Evolutionary conservation across 2,888 invertebrate genomes (phyloP).

Genomic region (Drosophila tripunctata): DNA sequence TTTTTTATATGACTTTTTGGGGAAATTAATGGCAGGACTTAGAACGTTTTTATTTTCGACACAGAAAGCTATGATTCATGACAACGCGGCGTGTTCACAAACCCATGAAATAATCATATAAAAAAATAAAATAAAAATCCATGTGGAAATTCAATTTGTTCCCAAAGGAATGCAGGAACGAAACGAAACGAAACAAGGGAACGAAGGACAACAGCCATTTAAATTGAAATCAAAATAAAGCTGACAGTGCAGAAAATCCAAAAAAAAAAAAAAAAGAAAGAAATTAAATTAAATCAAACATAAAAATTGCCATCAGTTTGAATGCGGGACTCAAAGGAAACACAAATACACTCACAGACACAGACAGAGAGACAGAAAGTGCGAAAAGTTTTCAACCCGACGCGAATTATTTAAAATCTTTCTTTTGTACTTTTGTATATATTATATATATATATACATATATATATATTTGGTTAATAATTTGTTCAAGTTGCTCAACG

Average conservation of each 20-base stretch:
- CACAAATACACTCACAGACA: slow-evolving; percentile 5
- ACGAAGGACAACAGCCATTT: slow-evolving; percentile 3
- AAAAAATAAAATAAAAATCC: slow-evolving; percentile 4
- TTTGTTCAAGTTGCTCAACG: slow-evolving; percentile 7
- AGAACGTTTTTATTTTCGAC: slow-evolving; percentile 5
- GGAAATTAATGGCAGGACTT: slow-evolving; percentile 56
- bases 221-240: slow-evolving; percentile 59
- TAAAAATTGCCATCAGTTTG: slow-evolving; percentile 33
- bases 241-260: slow-evolving; percentile 30
- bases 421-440: slow-evolving; percentile 15
- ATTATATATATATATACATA: too few species aligned
- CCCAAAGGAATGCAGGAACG: slow-evolving; percentile 19
- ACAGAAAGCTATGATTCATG: slow-evolving; percentile 17
- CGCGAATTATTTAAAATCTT: slow-evolving; percentile 3
- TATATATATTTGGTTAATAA: slow-evolving; percentile 12
- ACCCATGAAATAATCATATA: too few species aligned
- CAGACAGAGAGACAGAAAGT: not conserved
- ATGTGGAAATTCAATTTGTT: slow-evolving; percentile 67
- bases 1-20: slow-evolving; percentile 37
- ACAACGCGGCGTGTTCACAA: slow-evolving; percentile 1
- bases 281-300: slow-evolving; percentile 31
- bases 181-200: not conserved
- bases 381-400: not conserved
- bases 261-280: too few species aligned
- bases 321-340: not conserved